These are phyloP conservation scores for Embidobia sp. DNA, from an alignment of 2,888 invertebrate genomes.

Conservation along the genomic window DNA sequence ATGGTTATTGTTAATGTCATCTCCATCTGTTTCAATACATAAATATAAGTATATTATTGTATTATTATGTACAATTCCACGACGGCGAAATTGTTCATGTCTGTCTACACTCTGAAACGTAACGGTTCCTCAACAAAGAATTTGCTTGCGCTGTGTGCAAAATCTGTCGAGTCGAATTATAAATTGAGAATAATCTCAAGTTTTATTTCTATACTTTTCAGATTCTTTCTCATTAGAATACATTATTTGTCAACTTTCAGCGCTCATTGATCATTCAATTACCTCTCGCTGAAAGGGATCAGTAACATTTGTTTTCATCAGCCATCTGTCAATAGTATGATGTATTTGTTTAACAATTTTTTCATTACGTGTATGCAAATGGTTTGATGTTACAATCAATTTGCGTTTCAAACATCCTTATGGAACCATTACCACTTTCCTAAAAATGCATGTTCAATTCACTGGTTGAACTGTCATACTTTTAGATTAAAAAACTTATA, in stretches of 20 bases:
- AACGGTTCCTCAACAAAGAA: constrained; percentile 6
- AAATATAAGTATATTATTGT: constrained; percentile 61
- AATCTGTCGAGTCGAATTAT: too few relatives aligned
- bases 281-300: background rate
- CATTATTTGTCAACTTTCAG: too few relatives aligned
- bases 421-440: constrained; percentile 29
- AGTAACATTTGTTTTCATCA: constrained; percentile 3
- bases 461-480: constrained; percentile 41
- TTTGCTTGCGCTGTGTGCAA: background rate
- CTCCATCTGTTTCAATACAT: constrained; percentile 63
- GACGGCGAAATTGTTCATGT: constrained; percentile 30
- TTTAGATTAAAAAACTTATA: constrained; percentile 21
- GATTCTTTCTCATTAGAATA: too few relatives aligned
- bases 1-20: constrained; percentile 66
- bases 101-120: constrained; percentile 14
- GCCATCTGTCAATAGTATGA: background rate
- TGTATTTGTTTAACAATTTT: constrained; percentile 13
- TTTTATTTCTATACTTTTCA: too few relatives aligned
- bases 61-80: constrained; percentile 55
- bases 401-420: constrained; percentile 34
- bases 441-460: constrained; percentile 41
- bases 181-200: too few relatives aligned
- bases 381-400: constrained; percentile 34
- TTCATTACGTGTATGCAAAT: constrained; percentile 28
- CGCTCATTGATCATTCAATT: too few relatives aligned